Evolutionary conservation across 2,797 vertebrate species (phyloP), one percentile per base, ranked within the genome.

Genomic region (Odontamblyopus lacepedii): DNA sequence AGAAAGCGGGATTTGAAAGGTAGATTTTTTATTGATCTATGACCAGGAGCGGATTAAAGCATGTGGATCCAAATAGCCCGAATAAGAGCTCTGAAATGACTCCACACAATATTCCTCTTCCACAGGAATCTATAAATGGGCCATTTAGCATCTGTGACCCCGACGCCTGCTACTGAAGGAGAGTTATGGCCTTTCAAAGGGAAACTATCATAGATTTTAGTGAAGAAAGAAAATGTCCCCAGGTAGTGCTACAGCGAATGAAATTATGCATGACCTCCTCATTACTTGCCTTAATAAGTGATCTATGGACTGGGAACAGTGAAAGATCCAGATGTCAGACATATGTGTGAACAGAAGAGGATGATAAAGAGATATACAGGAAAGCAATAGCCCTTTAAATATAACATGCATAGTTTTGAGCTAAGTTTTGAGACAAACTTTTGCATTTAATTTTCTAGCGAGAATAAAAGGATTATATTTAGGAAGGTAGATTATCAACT

Each of bases 221-320:
- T 92, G 89, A 93, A 93, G 90, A 90, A 93, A 92, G 89, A 92
- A 94, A 93, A 93, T 92, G 92, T 93, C 92, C 93, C 89, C 79
- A 88, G 91, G 91, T 91, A 86, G 85, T 70, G 78, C 85, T 89
- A 83, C 83, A 93, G 90, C 86, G 90, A 92, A 94, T 94, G 85
- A 93, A 94, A 93, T 93, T 91, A 93, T 92, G 91, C 87, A 92
- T 88, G 89, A 92, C 87, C 88, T 89, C 88, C 89, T 92, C 86
- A 91, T 93, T 91, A 92, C 88, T 85, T 79, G 87, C 78, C 83
- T 88, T 91, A 92, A 92, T 93, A 93, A 90, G 90, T 90, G 89
- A 91, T 93, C 87, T 89, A 89, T 88, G 85, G 83, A 82, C 87
- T 86, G 83, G 82, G 85, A 87, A 90, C 84, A 89, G 90, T 88